A percentile compares a stretch with the other conserved stretches of the same genome.
These are phyloP conservation scores for Netelia virgata DNA, from an alignment of 2,888 invertebrate genomes.

Conservation along the genomic window DNA sequence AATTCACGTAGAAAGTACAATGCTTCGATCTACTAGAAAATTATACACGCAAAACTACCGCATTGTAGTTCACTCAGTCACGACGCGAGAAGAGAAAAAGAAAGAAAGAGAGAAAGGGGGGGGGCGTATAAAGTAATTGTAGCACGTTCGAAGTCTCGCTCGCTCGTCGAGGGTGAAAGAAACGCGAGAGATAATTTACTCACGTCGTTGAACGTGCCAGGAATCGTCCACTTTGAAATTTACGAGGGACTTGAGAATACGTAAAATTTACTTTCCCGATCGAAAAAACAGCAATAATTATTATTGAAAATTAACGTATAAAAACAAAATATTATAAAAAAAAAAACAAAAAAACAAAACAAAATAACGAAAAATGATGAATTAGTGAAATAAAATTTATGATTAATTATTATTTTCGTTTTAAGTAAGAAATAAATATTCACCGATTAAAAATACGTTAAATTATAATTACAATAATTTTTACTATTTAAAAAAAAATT, in stretches of 20 bases:
- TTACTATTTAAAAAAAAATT: no score
- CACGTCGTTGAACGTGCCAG: constrained; percentile 58
- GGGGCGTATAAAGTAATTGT: constrained; percentile 53
- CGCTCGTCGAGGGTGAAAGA: constrained; percentile 63
- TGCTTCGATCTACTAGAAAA: constrained; percentile 45
- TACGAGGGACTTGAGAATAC: not conserved
- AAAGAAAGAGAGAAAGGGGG: constrained; percentile 24
- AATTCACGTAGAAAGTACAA: constrained; percentile 56
- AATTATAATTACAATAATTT: no score
- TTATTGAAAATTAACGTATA: not conserved
- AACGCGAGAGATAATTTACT: constrained; percentile 62
- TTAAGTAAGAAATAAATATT: no score
- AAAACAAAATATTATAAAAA: not conserved
- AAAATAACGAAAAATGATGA: no score
- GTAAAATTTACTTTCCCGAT: constrained; percentile 8
- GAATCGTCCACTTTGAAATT: constrained; percentile 56
- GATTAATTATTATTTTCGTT: no score
- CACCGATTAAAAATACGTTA: no score
- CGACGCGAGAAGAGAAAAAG: constrained; percentile 10
- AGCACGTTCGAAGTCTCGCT: constrained; percentile 31
- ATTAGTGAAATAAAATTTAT: no score
- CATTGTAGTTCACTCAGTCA: constrained; percentile 51
- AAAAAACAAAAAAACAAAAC: no score
- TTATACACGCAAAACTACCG: constrained; percentile 34
- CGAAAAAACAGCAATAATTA: not conserved